Evolutionary conservation across 2,888 invertebrate genomes (phyloP).

Genomic region (Leucoptera coffeella): DNA sequence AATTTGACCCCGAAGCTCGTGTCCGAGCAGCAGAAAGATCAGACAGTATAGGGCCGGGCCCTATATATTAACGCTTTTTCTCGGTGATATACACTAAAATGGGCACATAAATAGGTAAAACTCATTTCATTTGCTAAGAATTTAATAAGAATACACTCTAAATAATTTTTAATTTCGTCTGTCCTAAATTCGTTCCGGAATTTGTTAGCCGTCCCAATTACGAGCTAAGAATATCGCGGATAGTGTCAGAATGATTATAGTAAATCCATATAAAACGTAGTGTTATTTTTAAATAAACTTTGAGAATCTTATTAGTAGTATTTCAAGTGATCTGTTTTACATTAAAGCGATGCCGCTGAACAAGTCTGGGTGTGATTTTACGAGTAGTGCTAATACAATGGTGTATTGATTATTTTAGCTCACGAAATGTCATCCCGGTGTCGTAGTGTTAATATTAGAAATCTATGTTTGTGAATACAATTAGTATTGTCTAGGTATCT

Average conservation of each 20-base stretch:
- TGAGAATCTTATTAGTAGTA: slow-evolving; percentile 12
- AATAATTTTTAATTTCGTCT: slow-evolving; percentile 19
- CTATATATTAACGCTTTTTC: slow-evolving; percentile 43
- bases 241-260: slow-evolving; percentile 38
- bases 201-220: no score
- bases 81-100: slow-evolving; percentile 43
- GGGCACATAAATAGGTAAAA: slow-evolving; percentile 52
- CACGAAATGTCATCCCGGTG: slow-evolving; percentile 51
- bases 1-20: slow-evolving; percentile 54
- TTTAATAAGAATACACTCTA: no score
- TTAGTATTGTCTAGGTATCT: slow-evolving; percentile 49
- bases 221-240: slow-evolving; percentile 47
- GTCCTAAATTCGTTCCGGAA: no score
- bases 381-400: slow-evolving; percentile 50
- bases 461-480: slow-evolving; percentile 43
- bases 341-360: no score
- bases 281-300: slow-evolving; percentile 23
- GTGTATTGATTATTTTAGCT: slow-evolving; percentile 53
- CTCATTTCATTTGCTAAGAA: no score
- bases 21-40: slow-evolving; percentile 46
- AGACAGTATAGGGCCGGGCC: slow-evolving; percentile 48
- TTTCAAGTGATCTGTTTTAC: no score
- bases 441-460: slow-evolving; percentile 52
- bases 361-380: no score
- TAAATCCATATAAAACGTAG: slow-evolving; percentile 26